Conservation (phyloP, 2,113 vertebrate species). For the Lepisosteus osseus region DNA sequence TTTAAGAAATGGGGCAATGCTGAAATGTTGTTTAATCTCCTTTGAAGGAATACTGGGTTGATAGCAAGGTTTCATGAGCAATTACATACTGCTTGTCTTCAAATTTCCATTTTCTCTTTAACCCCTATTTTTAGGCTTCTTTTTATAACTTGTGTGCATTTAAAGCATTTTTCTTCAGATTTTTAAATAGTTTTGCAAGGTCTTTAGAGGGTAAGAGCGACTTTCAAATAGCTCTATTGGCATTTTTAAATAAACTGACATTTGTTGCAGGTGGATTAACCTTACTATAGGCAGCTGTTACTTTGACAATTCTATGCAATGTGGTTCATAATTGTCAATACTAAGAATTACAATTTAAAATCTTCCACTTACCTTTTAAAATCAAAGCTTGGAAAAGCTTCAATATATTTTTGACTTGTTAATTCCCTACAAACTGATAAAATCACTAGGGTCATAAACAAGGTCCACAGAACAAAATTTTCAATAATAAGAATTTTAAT, state of each 20-base stretch:
- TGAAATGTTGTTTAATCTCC: not conserved
- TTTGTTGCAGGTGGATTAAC: not conserved
- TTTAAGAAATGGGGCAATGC: not conserved
- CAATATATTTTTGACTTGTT: slow-evolving; percentile 3
- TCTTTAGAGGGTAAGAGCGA: too few species aligned
- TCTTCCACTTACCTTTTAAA: not conserved
- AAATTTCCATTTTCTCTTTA: too few species aligned
- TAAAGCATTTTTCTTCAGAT: too few species aligned
- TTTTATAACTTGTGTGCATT: too few species aligned
- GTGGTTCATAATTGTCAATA: not conserved
- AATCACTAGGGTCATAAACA: slow-evolving; percentile 12
- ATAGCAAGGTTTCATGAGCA: not conserved
- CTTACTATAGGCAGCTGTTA: not conserved
- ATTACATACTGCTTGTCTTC: too few species aligned
- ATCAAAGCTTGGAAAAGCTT: not conserved
- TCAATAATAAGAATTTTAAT: not conserved
- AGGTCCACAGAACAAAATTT: not conserved
- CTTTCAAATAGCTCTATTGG: not conserved
- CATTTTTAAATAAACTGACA: not conserved
- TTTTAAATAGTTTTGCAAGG: too few species aligned
- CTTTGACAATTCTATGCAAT: not conserved
- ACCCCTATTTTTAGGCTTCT: too few species aligned
- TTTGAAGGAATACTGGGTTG: not conserved
- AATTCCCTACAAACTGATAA: not conserved
- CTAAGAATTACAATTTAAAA: not conserved